A percentile compares a stretch with the other conserved stretches of the same genome.
Evolutionary conservation across 2,113 vertebrate species (phyloP).

Genomic region (Microcebus jonahi): DNA sequence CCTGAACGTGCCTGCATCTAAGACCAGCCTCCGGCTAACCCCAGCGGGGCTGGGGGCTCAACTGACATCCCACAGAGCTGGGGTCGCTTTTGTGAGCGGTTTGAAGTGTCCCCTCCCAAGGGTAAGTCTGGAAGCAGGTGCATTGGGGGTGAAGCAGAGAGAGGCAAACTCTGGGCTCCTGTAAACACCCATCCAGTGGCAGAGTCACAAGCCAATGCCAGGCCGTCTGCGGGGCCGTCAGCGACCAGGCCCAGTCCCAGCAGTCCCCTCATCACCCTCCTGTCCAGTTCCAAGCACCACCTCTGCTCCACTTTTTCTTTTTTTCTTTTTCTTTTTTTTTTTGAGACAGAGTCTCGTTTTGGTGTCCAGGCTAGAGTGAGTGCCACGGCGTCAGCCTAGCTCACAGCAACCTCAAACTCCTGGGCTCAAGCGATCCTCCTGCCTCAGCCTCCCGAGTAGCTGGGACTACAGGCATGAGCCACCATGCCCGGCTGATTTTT

Average conservation of each 20-base stretch:
- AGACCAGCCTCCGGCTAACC: conserved; percentile 56
- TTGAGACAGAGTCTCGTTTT: no score
- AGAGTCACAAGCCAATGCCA: not conserved
- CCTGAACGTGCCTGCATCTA: conserved; percentile 63
- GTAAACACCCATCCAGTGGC: conserved; percentile 14
- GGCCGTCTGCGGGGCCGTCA: not conserved
- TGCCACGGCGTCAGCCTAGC: no score
- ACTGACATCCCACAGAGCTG: conserved; percentile 13
- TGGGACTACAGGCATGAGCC: no score
- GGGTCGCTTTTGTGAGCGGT: rapidly evolving
- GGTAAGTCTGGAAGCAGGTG: conserved; percentile 18
- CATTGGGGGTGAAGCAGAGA: not conserved
- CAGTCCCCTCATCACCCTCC: conserved; percentile 12
- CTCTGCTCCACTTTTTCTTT: not conserved
- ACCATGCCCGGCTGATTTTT: no score
- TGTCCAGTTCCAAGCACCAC: not conserved
- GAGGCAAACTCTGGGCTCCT: conserved; percentile 16
- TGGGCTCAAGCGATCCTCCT: no score
- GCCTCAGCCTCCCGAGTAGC: no score
- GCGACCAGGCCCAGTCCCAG: not conserved
- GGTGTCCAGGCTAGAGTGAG: no score
- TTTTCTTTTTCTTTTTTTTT: no score
- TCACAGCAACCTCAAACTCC: no score
- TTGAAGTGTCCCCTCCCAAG: not conserved
- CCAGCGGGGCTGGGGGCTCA: conserved; percentile 46